Conservation (phyloP, 1,140 invertebrate genomes). For the Musca vetustissima region DNA sequence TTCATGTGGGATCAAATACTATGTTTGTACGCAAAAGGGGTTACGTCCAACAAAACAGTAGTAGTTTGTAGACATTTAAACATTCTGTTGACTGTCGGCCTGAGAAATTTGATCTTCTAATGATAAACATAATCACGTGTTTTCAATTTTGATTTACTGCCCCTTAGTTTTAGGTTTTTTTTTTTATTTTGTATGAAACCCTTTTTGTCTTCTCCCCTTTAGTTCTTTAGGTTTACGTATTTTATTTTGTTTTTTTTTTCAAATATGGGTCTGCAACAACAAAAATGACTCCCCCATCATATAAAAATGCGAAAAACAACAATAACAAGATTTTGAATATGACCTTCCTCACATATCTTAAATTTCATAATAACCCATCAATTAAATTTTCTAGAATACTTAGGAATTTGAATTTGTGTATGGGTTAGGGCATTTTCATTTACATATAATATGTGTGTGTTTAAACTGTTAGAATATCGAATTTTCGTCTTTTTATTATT, state of each 20-base stretch:
- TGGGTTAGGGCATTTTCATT: neutral
- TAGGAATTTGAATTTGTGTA: neutral
- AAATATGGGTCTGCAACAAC: too few species aligned
- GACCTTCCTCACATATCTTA: constrained; percentile 5
- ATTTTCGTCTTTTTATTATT: too few species aligned
- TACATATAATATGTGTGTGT: too few species aligned
- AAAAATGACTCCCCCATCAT: too few species aligned
- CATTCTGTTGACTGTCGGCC: neutral
- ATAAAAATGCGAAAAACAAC: too few species aligned
- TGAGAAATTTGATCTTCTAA: constrained; percentile 20
- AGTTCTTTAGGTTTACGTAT: neutral
- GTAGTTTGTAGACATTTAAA: too few species aligned
- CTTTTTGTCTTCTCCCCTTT: neutral
- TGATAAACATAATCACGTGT: constrained; percentile 23
- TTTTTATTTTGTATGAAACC: too few species aligned
- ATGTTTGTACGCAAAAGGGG: too few species aligned
- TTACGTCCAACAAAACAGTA: too few species aligned
- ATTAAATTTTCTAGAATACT: neutral
- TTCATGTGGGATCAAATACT: too few species aligned
- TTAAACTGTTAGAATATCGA: too few species aligned
- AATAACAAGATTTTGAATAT: neutral
- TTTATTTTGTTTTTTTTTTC: neutral
- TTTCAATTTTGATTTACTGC: constrained; percentile 21
- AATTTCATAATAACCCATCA: constrained; percentile 11
- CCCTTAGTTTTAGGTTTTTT: neutral